Base-by-base conservation (phyloP, 2,888 invertebrate species). In the Hydrotaea cyrtoneurina region DNA sequence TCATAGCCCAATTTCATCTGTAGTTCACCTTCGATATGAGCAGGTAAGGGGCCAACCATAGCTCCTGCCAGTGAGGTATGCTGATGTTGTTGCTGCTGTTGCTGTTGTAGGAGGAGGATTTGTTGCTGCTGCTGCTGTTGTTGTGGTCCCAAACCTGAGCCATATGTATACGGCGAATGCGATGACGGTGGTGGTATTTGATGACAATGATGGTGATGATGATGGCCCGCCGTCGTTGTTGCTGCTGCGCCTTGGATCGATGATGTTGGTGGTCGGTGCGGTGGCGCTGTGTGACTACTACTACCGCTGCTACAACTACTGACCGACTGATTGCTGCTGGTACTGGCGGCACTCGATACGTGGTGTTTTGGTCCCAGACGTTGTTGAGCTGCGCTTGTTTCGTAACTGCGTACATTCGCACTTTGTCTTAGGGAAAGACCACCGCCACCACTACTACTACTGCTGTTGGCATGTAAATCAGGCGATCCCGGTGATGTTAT, bases 401-500 rank as follows among this genome's bases (percentile, higher is more conserved):
- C 81, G 86, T 78, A 71, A 72, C 69, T 80, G 62, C 85, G 85
- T 86, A 86, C 81, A 90, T 90, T 78, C 91, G 90, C 86, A 89
- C 82, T 82, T 66, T 85, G 82, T 82, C 85, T 85, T 85, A 85
- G 71, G 26, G 57, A 57, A 82, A 78, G 77, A 76, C 69, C 26
- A 21, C 72, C 76, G 73, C 73, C 57, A 72, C 78, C 59, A 55
- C 86, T 83, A 86, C 87, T 88, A 74, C 78, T 73, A 80, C 87
- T 88, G 86, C 83, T 94, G 91, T 84, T 92, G 93, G 90, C 92
- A 91, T 96, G 96, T 87, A 96, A 93, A 91, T 97, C 97, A 15
- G 98, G 98, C 82, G 98, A 98, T 59, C 97, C 97, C 8, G 98
- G 98, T 87, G 98, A 98, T 88, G 98, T 98, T 89, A 98, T 97